phyloP scores from a whole-genome alignment of 2,797 vertebrate genomes.

The Diplodus sargus region DNA sequence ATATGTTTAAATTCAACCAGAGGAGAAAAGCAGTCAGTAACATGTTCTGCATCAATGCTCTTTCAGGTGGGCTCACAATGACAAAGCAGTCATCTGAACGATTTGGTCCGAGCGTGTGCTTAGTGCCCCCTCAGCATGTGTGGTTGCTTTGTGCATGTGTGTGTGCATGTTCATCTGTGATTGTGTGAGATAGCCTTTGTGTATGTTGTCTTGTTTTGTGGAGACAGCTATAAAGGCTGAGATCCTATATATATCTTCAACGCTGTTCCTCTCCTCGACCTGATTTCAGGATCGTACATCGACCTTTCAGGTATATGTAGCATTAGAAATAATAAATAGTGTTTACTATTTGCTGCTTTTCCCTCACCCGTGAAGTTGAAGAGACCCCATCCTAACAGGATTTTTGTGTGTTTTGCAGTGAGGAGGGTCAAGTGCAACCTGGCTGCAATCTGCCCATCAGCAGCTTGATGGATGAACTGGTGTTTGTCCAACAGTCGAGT shows the following conservation, averaged over 20 bases:
- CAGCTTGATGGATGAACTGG: constrained; percentile 77
- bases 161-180: constrained; percentile 19
- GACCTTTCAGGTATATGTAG: constrained; percentile 57
- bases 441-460: constrained; percentile 50
- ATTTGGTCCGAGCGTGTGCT: constrained; percentile 22
- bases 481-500: constrained; percentile 82
- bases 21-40: constrained; percentile 32
- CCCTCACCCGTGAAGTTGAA: constrained; percentile 15
- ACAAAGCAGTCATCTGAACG: too few species aligned
- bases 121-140: constrained; percentile 41
- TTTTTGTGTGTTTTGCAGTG: constrained; percentile 1
- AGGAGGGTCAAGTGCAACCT: constrained; percentile 8
- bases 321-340: constrained; percentile 12
- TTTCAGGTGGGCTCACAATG: too few species aligned
- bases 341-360: not conserved
- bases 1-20: not conserved
- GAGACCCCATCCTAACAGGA: not conserved
- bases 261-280: constrained; percentile 60
- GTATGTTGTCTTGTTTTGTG: constrained; percentile 49
- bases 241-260: constrained; percentile 68
- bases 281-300: constrained; percentile 55
- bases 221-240: constrained; percentile 71
- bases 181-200: constrained; percentile 35
- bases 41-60: too few species aligned
- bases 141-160: constrained; percentile 11